These are phyloP conservation scores for Tetramorium bicarinatum DNA, from an alignment of 2,888 invertebrate species.

Conservation along the genomic window DNA sequence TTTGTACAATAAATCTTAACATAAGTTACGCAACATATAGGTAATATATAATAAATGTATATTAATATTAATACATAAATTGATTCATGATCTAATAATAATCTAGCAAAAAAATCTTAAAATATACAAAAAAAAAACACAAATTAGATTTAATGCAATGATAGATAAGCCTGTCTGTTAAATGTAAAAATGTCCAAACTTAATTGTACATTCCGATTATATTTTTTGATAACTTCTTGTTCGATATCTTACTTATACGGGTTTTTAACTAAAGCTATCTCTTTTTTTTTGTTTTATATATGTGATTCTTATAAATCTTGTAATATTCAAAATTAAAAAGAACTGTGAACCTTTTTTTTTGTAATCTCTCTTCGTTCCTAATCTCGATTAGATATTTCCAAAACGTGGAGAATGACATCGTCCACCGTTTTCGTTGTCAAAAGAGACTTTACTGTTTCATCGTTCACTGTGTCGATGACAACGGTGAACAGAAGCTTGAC, in stretches of 20 bases:
- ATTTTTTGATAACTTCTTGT: background rate
- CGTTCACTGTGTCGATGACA: conserved; percentile 90
- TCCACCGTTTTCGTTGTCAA: conserved; percentile 95
- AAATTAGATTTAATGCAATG: no score
- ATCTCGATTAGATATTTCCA: conserved; percentile 88
- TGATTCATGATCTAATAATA: no score
- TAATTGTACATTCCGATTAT: background rate
- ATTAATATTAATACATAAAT: no score
- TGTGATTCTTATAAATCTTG: background rate
- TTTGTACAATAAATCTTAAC: no score
- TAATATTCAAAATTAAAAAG: background rate
- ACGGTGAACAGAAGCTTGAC: conserved; percentile 94
- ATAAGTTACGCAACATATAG: no score
- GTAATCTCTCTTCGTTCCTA: background rate
- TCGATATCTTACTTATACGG: background rate
- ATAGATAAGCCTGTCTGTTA: no score
- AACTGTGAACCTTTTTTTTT: background rate
- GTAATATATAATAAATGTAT: no score
- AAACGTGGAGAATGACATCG: conserved; percentile 94
- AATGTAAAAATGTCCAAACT: no score
- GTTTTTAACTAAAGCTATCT: background rate
- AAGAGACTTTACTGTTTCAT: conserved; percentile 92
- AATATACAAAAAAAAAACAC: no score
- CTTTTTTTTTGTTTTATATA: background rate
- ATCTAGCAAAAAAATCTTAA: no score